Percentiles rank a stretch among this genome's conserved stretches.
Conservation (phyloP, 2,797 vertebrate species). For the Dipus sagitta region DNA sequence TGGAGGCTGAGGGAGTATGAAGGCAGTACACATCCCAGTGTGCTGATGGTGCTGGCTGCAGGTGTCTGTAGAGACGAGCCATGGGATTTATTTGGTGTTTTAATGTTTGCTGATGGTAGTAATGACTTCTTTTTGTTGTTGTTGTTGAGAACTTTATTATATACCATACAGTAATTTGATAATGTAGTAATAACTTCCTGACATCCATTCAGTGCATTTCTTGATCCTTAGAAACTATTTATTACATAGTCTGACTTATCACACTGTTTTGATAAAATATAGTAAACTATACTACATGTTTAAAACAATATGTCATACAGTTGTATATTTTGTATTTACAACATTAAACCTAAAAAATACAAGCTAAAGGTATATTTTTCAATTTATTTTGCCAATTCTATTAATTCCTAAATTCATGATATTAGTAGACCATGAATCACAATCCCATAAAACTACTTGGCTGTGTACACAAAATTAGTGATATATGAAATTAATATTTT, state of each 20-base stretch:
- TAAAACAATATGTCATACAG: background rate
- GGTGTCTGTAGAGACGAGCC: background rate
- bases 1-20: background rate
- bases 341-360: constrained; percentile 10
- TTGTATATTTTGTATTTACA: background rate
- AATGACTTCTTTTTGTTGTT: background rate
- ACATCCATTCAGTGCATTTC: background rate
- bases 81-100: background rate
- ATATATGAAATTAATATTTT: background rate
- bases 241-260: background rate
- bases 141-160: no score
- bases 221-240: constrained; percentile 27
- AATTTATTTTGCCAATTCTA: constrained; percentile 48
- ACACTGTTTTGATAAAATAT: constrained; percentile 3
- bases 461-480: background rate
- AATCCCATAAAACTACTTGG: constrained; percentile 12
- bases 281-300: background rate
- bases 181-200: background rate
- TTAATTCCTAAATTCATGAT: constrained; percentile 41
- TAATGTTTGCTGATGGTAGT: background rate
- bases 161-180: no score
- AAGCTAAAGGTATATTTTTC: constrained; percentile 2
- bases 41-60: background rate
- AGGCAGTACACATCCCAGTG: background rate
- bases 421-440: background rate